phyloP scores from a whole-genome alignment of 2,797 vertebrate genomes.

The Arctocebus calabarensis region DNA sequence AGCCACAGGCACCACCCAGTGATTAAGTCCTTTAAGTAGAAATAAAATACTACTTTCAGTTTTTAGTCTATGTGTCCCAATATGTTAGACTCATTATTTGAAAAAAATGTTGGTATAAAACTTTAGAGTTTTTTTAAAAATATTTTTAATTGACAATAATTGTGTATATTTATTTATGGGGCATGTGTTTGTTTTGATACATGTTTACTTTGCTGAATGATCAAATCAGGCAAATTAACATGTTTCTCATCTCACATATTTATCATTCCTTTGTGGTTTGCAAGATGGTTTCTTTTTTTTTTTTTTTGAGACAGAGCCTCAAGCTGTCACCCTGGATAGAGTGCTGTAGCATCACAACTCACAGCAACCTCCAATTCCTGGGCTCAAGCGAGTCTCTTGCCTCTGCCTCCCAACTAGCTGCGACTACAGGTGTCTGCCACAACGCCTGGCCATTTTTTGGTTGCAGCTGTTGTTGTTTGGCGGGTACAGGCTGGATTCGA shows the following conservation, averaged over 20 bases:
- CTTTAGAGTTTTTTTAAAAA: neutral
- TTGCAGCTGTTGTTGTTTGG: no score
- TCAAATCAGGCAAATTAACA: neutral
- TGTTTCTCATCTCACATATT: neutral
- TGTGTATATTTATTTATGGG: neutral
- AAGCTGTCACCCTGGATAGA: no score
- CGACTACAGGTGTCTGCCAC: no score
- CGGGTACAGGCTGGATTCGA: no score
- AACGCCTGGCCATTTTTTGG: no score
- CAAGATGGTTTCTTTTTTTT: conserved; percentile 41
- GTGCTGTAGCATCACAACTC: no score
- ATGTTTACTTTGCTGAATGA: neutral
- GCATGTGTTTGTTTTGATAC: neutral
- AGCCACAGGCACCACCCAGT: neutral
- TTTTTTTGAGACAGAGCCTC: no score
- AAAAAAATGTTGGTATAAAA: conserved; percentile 24
- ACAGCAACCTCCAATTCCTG: no score
- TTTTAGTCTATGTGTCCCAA: conserved; percentile 7
- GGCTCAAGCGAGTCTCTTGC: no score
- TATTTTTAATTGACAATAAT: neutral
- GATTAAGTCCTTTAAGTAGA: conserved; percentile 48
- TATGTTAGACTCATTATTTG: conserved; percentile 15
- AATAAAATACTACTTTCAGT: conserved; percentile 49
- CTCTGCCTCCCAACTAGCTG: no score
- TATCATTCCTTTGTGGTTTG: conserved; percentile 4